phyloP scores from a whole-genome alignment of 2,113 vertebrate genomes.

The Cyanoderma ruficeps region DNA sequence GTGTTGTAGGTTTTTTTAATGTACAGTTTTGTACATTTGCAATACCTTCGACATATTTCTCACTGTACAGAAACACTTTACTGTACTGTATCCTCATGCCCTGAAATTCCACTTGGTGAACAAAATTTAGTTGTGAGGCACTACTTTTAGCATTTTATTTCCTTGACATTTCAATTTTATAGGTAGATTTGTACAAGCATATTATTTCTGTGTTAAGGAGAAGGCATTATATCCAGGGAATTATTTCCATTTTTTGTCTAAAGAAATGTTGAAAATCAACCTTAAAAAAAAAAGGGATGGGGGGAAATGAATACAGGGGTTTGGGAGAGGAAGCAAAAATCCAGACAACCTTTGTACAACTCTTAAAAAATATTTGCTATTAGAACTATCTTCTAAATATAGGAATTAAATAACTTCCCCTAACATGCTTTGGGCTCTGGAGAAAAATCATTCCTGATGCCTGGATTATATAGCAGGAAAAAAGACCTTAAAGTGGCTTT shows the following conservation, averaged over 20 bases:
- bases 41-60: neutral
- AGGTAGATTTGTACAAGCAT: neutral
- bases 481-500: neutral
- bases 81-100: neutral
- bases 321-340: neutral
- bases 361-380: neutral
- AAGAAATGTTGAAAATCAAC: neutral
- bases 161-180: neutral
- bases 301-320: fast-evolving
- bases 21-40: neutral
- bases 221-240: neutral
- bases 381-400: neutral
- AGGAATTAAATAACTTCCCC: neutral
- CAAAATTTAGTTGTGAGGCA: neutral
- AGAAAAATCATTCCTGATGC: neutral
- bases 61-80: neutral
- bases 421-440: neutral
- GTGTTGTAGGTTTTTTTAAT: neutral
- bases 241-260: neutral
- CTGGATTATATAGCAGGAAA: neutral
- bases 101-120: neutral
- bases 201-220: neutral
- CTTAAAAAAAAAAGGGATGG: neutral
- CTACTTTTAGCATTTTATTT: neutral
- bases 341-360: neutral